These are phyloP conservation scores for Syncerus caffer DNA, from an alignment of 2,797 vertebrate species.

Conservation along the genomic window DNA sequence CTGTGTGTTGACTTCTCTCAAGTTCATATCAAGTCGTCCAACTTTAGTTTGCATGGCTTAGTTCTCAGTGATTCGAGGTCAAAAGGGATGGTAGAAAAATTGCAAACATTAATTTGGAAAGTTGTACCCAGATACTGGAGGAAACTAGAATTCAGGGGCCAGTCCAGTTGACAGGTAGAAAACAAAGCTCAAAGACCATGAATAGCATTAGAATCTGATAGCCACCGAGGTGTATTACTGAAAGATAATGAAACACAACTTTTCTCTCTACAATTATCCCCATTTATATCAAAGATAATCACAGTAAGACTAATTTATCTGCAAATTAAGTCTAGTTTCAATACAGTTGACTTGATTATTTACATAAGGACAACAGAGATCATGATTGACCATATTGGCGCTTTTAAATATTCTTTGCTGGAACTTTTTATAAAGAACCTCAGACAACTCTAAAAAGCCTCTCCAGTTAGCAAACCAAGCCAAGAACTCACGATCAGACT, in stretches of 20 bases:
- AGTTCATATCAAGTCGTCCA: not conserved
- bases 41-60: not conserved
- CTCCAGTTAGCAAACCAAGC: not conserved
- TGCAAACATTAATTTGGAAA: not conserved
- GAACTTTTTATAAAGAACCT: not conserved
- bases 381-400: not conserved
- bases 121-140: not conserved
- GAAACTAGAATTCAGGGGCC: not conserved
- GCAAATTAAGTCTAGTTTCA: not conserved
- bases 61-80: not conserved
- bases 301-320: not conserved
- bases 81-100: not conserved
- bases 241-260: not conserved
- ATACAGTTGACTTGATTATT: not conserved
- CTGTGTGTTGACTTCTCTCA: not conserved
- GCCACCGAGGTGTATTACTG: not conserved
- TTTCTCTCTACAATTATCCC: not conserved
- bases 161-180: not conserved
- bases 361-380: not conserved
- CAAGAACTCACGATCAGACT: not conserved
- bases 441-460: not conserved
- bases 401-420: not conserved
- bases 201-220: not conserved
- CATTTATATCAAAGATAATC: not conserved
- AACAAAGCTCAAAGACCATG: not conserved